A percentile compares a stretch with the other conserved stretches of the same genome.
Conservation (phyloP, 1,140 invertebrate species). For the Drosophila ficusphila region DNA sequence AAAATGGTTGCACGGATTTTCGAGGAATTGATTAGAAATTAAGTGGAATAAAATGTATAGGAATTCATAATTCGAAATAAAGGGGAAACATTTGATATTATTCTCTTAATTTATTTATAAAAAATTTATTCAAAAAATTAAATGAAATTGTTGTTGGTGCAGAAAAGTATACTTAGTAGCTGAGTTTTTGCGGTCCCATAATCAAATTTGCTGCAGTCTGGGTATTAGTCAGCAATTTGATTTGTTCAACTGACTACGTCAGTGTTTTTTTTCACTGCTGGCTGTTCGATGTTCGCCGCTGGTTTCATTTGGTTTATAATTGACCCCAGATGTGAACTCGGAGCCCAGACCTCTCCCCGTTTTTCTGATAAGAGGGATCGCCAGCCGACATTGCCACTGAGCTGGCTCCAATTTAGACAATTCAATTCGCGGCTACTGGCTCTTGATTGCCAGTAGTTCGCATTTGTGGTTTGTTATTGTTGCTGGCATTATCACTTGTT, state of each 20-base stretch:
- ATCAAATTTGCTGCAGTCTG: constrained; percentile 39
- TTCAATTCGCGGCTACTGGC: constrained; percentile 37
- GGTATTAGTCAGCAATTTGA: constrained; percentile 61
- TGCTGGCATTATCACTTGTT: constrained; percentile 69
- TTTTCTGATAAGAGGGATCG: constrained; percentile 49
- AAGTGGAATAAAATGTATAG: neutral
- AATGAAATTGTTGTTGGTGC: no score
- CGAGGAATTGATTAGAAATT: constrained; percentile 18
- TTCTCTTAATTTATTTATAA: no score
- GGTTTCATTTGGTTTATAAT: constrained; percentile 39
- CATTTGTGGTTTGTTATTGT: constrained; percentile 44
- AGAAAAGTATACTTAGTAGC: no score
- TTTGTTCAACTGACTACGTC: constrained; percentile 50
- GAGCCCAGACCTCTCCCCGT: neutral
- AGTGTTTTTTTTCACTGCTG: constrained; percentile 19
- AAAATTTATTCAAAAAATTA: no score
- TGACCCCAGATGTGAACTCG: constrained; percentile 69
- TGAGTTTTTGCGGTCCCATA: constrained; percentile 1
- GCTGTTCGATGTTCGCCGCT: constrained; percentile 5
- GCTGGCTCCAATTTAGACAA: constrained; percentile 70
- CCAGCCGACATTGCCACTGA: constrained; percentile 7
- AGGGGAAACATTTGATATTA: no score
- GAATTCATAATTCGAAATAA: neutral
- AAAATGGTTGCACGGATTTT: neutral
- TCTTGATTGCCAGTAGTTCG: constrained; percentile 5